These are phyloP conservation scores for Nymphicus hollandicus DNA, from an alignment of 2,113 vertebrate species.

Conservation along the genomic window DNA sequence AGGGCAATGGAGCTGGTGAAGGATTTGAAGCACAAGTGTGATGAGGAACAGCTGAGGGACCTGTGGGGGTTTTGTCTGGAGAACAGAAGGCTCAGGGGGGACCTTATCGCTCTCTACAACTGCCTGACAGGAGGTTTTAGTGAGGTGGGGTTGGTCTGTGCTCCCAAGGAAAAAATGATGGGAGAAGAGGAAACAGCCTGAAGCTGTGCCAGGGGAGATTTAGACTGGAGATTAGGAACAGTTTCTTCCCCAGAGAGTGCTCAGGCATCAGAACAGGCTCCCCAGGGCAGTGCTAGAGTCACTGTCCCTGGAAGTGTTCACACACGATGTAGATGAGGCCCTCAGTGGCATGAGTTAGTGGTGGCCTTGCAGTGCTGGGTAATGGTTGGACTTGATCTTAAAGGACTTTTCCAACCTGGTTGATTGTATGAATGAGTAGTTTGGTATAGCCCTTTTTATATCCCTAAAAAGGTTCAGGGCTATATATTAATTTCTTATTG, in stretches of 20 bases:
- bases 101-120: too few species aligned
- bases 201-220: too few species aligned
- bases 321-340: not conserved
- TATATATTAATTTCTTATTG: not conserved
- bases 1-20: too few species aligned
- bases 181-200: too few species aligned
- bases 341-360: not conserved
- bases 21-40: too few species aligned
- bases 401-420: not conserved
- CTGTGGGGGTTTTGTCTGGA: too few species aligned
- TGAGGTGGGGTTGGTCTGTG: too few species aligned
- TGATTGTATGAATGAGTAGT: not conserved
- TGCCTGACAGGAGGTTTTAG: too few species aligned
- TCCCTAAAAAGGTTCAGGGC: not conserved
- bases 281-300: not conserved
- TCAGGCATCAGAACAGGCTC: not conserved
- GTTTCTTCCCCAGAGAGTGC: not conserved
- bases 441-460: not conserved
- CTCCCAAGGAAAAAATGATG: too few species aligned
- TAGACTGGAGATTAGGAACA: not conserved
- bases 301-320: fast-evolving
- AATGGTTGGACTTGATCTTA: not conserved
- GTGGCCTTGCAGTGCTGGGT: not conserved
- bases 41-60: too few species aligned
- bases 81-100: too few species aligned